phyloP scores from a whole-genome alignment of 2,113 vertebrate genomes.

The Gorsachius goisagi region DNA sequence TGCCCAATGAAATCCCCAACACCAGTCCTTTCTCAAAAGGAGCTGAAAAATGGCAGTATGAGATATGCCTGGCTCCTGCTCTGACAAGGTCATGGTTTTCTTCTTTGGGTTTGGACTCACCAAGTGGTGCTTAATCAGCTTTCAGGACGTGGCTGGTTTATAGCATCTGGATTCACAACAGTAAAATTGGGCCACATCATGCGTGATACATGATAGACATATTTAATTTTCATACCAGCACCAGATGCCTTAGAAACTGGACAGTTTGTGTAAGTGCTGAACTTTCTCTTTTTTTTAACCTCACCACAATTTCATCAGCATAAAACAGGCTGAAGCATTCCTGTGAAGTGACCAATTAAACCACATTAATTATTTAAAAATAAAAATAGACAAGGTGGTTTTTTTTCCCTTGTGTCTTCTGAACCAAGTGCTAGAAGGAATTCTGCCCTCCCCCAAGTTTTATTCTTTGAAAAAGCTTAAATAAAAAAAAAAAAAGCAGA shows the following conservation, averaged over 20 bases:
- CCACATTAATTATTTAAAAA: constrained; percentile 52
- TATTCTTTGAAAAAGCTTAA: constrained; percentile 31
- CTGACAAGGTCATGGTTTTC: neutral
- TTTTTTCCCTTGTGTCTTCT: neutral
- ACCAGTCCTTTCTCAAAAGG: neutral
- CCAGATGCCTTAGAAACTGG: constrained; percentile 51
- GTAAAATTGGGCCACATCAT: neutral
- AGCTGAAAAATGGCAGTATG: neutral
- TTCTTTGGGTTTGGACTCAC: constrained; percentile 14
- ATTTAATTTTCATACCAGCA: constrained; percentile 28
- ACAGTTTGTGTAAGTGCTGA: constrained; percentile 4
- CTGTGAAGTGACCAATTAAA: constrained; percentile 54
- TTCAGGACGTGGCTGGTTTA: constrained; percentile 48
- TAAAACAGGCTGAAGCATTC: constrained; percentile 33
- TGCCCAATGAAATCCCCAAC: neutral
- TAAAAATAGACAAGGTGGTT: constrained; percentile 36
- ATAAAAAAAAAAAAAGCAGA: neutral
- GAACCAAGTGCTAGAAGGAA: constrained; percentile 16
- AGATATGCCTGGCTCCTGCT: neutral
- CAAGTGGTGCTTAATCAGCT: constrained; percentile 17
- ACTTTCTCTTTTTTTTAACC: constrained; percentile 18
- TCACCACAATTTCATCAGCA: constrained; percentile 59
- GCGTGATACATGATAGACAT: neutral
- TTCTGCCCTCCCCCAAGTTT: neutral
- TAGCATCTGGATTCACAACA: constrained; percentile 26